These are phyloP conservation scores for Hyperoplus lanceolatus DNA, from an alignment of 2,797 vertebrate species.

Conservation along the genomic window DNA sequence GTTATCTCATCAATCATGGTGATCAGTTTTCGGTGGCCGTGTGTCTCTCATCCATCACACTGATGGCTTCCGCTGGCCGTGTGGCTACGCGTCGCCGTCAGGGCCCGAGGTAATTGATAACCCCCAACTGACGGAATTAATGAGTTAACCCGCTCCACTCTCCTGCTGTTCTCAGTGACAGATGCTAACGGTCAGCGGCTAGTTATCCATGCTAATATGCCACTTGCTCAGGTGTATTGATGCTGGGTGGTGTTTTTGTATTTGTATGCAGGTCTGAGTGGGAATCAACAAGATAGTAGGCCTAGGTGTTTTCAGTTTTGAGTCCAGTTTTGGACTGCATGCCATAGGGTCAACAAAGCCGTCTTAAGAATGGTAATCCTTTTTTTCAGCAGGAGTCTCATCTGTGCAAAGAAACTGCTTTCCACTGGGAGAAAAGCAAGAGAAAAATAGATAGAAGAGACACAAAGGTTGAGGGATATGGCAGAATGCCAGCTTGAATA, in stretches of 20 bases:
- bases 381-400: constrained; percentile 47
- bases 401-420: constrained; percentile 45
- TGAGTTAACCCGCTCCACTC: constrained; percentile 81
- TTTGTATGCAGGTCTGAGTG: constrained; percentile 16
- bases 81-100: constrained; percentile 69
- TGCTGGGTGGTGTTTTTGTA: constrained; percentile 34
- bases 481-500: constrained; percentile 55
- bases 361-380: constrained; percentile 45
- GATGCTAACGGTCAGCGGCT: constrained; percentile 77
- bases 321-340: constrained; percentile 17
- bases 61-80: constrained; percentile 77
- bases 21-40: constrained; percentile 81
- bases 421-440: constrained; percentile 34
- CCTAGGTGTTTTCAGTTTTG: constrained; percentile 2
- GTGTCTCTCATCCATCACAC: constrained; percentile 86
- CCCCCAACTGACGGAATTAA: constrained; percentile 72
- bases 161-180: constrained; percentile 79
- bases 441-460: constrained; percentile 31
- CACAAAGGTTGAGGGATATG: constrained; percentile 51
- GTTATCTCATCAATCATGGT: constrained; percentile 81
- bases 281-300: constrained; percentile 20
- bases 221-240: constrained; percentile 65
- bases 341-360: constrained; percentile 36
- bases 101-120: constrained; percentile 82
- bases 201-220: constrained; percentile 64